These are phyloP conservation scores for Andrena bicolor DNA, from an alignment of 2,888 invertebrate species.

Conservation along the genomic window DNA sequence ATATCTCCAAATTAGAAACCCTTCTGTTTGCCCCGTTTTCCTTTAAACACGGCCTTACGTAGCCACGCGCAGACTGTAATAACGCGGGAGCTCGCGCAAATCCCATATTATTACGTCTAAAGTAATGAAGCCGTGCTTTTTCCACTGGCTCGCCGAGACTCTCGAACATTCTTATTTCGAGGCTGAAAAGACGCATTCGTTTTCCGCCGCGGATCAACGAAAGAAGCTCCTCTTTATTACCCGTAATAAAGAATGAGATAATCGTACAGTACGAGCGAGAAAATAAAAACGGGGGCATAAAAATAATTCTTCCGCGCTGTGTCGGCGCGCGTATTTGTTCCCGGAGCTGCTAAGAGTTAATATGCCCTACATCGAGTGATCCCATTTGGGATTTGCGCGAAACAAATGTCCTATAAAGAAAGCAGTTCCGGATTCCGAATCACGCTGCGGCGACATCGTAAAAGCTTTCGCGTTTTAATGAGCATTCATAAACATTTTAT, in stretches of 20 bases:
- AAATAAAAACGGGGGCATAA: slow-evolving; percentile 20
- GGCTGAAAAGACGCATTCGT: slow-evolving; percentile 16
- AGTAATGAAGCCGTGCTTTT: slow-evolving; percentile 18
- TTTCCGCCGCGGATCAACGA: slow-evolving; percentile 5
- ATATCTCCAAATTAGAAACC: neutral
- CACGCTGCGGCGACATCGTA: neutral
- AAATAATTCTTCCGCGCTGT: slow-evolving; percentile 16
- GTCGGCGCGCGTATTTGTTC: neutral
- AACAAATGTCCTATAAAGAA: neutral
- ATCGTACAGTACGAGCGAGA: slow-evolving; percentile 18
- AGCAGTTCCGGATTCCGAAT: neutral
- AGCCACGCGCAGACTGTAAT: neutral
- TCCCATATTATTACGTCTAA: slow-evolving; percentile 9
- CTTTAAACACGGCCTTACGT: neutral
- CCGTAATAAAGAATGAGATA: slow-evolving; percentile 31
- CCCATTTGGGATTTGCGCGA: neutral
- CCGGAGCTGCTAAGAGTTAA: slow-evolving; percentile 1
- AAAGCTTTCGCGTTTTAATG: neutral
- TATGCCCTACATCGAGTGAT: neutral
- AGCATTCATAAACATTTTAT: slow-evolving; percentile 14
- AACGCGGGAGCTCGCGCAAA: neutral
- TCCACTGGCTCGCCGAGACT: neutral
- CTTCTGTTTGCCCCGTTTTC: neutral
- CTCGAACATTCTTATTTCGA: slow-evolving; percentile 9
- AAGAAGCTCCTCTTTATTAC: slow-evolving; percentile 6